Percentiles rank a stretch among this genome's conserved stretches.
phyloP scores from a whole-genome alignment of 2,113 vertebrate species.

The Megaceryle torquata region DNA sequence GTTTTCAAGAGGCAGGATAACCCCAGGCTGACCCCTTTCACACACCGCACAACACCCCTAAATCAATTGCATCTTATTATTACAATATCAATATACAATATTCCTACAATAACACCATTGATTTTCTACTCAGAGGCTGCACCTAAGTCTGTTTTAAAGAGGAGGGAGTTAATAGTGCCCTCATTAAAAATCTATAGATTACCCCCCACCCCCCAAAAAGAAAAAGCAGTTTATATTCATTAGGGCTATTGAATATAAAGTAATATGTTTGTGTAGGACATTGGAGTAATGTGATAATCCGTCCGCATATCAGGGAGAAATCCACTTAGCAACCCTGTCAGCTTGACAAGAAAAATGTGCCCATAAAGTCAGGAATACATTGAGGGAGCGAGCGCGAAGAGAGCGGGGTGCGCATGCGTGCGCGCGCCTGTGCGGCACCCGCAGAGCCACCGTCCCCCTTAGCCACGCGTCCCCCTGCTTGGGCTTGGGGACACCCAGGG shows the following conservation, averaged over 20 bases:
- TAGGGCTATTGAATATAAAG: constrained; percentile 88
- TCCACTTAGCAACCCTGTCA: constrained; percentile 78
- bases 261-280: constrained; percentile 82
- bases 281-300: constrained; percentile 81
- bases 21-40: constrained; percentile 55
- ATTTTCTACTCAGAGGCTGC: constrained; percentile 75
- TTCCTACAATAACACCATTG: constrained; percentile 85
- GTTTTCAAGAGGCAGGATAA: constrained; percentile 30
- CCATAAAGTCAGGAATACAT: constrained; percentile 65
- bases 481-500: background rate
- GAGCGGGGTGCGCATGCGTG: background rate
- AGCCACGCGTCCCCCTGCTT: background rate
- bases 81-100: constrained; percentile 80
- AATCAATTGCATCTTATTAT: constrained; percentile 81
- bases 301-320: constrained; percentile 78
- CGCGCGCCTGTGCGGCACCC: background rate
- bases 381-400: background rate
- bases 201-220: constrained; percentile 69
- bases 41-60: constrained; percentile 26
- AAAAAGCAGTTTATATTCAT: constrained; percentile 92
- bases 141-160: constrained; percentile 63
- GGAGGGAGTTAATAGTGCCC: constrained; percentile 65
- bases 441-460: background rate
- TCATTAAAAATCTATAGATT: constrained; percentile 85
- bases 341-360: constrained; percentile 75